Percentiles rank a stretch among this genome's conserved stretches.
phyloP scores from a whole-genome alignment of 2,113 vertebrate species.

The Nannospalax galili region DNA sequence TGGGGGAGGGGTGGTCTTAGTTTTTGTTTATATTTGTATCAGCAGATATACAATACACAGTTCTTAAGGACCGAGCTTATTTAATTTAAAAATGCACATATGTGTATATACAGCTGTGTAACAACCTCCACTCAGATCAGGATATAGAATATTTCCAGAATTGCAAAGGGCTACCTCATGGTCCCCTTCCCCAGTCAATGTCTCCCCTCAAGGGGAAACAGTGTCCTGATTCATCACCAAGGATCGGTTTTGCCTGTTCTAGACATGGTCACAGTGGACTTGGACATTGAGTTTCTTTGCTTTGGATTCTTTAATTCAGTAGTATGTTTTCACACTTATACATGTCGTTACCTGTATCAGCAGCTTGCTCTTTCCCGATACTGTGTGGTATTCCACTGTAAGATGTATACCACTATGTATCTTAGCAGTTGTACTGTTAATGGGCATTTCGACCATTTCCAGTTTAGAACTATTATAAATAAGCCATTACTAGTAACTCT shows the following conservation, averaged over 20 bases:
- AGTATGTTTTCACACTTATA: neutral
- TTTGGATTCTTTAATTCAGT: neutral
- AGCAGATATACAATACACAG: neutral
- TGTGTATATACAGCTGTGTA: neutral
- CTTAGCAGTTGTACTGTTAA: neutral
- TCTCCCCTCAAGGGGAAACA: neutral
- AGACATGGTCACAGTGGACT: neutral
- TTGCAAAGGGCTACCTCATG: neutral
- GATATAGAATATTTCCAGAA: neutral
- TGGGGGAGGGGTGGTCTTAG: neutral
- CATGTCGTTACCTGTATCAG: neutral
- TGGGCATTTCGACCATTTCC: neutral
- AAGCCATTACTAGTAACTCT: neutral
- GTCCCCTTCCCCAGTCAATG: neutral
- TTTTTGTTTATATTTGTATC: conserved; percentile 20
- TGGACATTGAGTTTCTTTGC: neutral
- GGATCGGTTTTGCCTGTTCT: neutral
- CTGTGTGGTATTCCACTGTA: neutral
- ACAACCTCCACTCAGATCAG: neutral
- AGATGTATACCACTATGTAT: neutral
- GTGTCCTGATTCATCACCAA: neutral
- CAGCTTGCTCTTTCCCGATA: neutral
- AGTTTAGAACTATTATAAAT: neutral
- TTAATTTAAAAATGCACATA: neutral
- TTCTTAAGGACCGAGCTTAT: neutral